phyloP scores from a whole-genome alignment of 2,888 invertebrate species.

The Mesorhabditis sp. region DNA sequence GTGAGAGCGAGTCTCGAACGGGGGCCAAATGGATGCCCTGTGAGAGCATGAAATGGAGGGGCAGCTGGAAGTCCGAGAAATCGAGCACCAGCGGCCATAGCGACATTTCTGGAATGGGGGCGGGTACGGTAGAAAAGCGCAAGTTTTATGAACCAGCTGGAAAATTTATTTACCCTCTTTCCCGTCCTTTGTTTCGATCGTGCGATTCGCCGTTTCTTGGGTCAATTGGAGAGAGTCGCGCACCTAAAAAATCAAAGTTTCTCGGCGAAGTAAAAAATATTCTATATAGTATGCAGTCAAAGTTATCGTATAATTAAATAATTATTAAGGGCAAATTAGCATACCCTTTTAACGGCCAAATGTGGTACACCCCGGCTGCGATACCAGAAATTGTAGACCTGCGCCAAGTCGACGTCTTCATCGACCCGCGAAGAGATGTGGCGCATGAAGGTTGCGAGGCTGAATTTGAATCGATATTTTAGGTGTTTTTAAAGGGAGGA shows the following conservation, averaged over 20 bases:
- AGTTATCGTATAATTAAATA: too few species aligned
- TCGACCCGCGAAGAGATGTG: neutral
- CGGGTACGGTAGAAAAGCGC: neutral
- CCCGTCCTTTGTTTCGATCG: neutral
- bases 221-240: neutral
- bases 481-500: neutral
- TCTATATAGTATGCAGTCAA: neutral
- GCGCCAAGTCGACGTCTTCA: conserved; percentile 5
- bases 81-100: conserved; percentile 33
- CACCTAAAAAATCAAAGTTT: neutral
- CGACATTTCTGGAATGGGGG: conserved; percentile 19
- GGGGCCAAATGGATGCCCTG: conserved; percentile 32
- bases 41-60: conserved; percentile 32
- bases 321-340: neutral
- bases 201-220: neutral
- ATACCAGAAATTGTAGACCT: conserved; percentile 1
- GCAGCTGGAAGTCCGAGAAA: conserved; percentile 34
- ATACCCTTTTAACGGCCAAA: neutral
- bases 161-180: neutral
- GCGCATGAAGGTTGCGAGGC: neutral
- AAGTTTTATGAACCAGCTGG: neutral
- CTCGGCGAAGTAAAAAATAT: neutral
- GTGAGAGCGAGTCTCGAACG: conserved; percentile 20
- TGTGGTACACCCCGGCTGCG: neutral
- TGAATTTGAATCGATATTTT: neutral